Evolutionary conservation across 2,888 invertebrate species (phyloP), one percentile per base, ranked within the genome.

Genomic region (Falcaria lacertinaria): DNA sequence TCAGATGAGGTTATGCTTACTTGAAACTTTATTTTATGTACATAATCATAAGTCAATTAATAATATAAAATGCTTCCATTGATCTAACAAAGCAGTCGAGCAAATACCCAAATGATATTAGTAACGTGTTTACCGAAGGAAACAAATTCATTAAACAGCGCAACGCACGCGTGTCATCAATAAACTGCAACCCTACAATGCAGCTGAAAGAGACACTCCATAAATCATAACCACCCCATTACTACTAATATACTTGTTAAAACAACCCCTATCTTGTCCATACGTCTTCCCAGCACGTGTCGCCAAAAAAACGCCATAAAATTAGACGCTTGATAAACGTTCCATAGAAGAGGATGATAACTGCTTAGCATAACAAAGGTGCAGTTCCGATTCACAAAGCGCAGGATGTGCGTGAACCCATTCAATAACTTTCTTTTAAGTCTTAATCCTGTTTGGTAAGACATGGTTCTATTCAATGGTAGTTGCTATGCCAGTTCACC

Each of bases 181-280:
- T 87, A 86, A 79, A 70, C 69, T 66, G 64, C 72, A 71, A 71
- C 75, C 81, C 76, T 74, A 62, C 59, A 84, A 79, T 78, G 80
- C 78, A 77, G 71, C 78, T 88, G 88, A 69, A 74, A 76, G 70
- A 84, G 88, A 87, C 88, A 80, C 74, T 69, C 75, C 74, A 88
- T 89, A 86, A 86, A 88, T 89, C 89, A 89, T 83, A 68, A 65
- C 55, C 73, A 75, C 88, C 86, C 88, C 64, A 83, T 83, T 76
- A 80, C 75, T 64, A 67, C 79, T 88, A 88, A 88, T 88, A 86
- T 80, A 85, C 75, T 84, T 87, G 88, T 89, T 87, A 84, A 82
- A 87, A 87, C 86, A 87, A 84, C 88, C 88, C 80, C 77, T 88
- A 80, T 87, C 89, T 88, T 77, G 81, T 85, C 83, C 58, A 64